Percentiles rank a stretch among this genome's conserved stretches.
These are phyloP conservation scores for Sarcophaga rosellei DNA, from an alignment of 2,888 invertebrate species.

Conservation along the genomic window DNA sequence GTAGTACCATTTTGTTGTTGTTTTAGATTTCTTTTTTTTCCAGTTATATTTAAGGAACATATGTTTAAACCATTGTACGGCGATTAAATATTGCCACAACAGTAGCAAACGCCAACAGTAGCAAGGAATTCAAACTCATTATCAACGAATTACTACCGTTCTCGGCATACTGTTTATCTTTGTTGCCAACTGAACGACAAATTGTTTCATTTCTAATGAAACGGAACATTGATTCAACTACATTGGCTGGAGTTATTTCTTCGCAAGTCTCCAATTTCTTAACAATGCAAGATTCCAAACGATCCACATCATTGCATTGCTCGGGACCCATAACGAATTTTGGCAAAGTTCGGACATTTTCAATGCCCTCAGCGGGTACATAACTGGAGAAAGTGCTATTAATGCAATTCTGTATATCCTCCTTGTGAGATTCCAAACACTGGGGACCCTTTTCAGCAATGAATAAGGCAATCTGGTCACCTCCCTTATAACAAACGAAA, in stretches of 20 bases:
- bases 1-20: conserved; percentile 20
- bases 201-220: conserved; percentile 79
- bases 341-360: conserved; percentile 83
- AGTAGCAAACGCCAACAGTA: conserved; percentile 35
- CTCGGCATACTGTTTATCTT: conserved; percentile 53
- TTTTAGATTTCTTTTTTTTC: not conserved
- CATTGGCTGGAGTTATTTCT: conserved; percentile 79
- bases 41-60: not conserved
- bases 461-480: conserved; percentile 91
- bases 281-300: conserved; percentile 77
- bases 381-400: conserved; percentile 84
- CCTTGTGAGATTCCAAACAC: conserved; percentile 85
- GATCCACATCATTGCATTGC: conserved; percentile 78
- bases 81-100: conserved; percentile 44
- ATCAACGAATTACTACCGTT: conserved; percentile 5
- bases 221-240: conserved; percentile 79
- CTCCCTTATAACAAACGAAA: conserved; percentile 90
- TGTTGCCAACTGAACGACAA: conserved; percentile 71
- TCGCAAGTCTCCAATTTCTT: conserved; percentile 75
- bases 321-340: conserved; percentile 84
- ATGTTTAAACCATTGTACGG: conserved; percentile 43
- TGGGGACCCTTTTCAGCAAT: conserved; percentile 91
- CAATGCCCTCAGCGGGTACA: conserved; percentile 80
- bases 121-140: conserved; percentile 34
- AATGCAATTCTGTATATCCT: conserved; percentile 85